A percentile compares a stretch with the other conserved stretches of the same genome.
phyloP scores from a whole-genome alignment of 1,140 invertebrate genomes.

The Drosophila hydei region DNA sequence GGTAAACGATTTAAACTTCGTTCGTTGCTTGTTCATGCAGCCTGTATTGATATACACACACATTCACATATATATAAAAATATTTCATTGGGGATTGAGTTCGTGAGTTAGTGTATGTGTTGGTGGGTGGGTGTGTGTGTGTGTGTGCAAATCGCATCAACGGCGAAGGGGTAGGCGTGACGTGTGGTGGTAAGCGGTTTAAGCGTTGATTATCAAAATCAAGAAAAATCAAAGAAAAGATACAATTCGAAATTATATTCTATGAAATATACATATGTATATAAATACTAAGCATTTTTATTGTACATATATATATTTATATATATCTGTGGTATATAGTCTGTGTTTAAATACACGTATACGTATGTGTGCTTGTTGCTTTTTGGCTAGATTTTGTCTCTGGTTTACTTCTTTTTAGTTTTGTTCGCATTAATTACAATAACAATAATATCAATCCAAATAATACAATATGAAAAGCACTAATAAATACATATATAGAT shows the following conservation, averaged over 20 bases:
- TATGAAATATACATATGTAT: slow-evolving; percentile 30
- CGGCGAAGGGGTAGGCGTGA: slow-evolving; percentile 45
- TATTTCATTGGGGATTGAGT: not conserved
- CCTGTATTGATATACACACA: slow-evolving; percentile 35
- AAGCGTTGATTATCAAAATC: slow-evolving; percentile 57
- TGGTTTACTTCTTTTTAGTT: slow-evolving; percentile 22
- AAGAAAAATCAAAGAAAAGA: slow-evolving; percentile 74
- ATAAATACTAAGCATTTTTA: slow-evolving; percentile 13
- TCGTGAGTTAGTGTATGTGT: not conserved
- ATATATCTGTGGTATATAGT: slow-evolving; percentile 26
- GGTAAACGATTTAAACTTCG: slow-evolving; percentile 63
- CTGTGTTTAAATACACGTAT: slow-evolving; percentile 17
- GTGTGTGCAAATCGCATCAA: slow-evolving; percentile 29
- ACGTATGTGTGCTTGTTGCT: slow-evolving; percentile 44
- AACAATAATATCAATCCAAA: slow-evolving; percentile 56
- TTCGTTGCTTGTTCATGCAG: slow-evolving; percentile 77
- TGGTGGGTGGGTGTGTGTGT: slow-evolving; percentile 5
- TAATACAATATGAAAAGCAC: slow-evolving; percentile 36
- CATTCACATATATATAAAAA: not conserved
- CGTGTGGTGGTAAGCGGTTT: slow-evolving; percentile 50
- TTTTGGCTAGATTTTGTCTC: slow-evolving; percentile 30
- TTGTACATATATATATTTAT: slow-evolving; percentile 12
- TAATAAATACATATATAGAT: slow-evolving; percentile 27
- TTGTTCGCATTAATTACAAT: slow-evolving; percentile 34
- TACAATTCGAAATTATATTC: slow-evolving; percentile 63